Evolutionary conservation across 2,888 invertebrate species (phyloP).

Genomic region (Ornithoptera alexandrae): DNA sequence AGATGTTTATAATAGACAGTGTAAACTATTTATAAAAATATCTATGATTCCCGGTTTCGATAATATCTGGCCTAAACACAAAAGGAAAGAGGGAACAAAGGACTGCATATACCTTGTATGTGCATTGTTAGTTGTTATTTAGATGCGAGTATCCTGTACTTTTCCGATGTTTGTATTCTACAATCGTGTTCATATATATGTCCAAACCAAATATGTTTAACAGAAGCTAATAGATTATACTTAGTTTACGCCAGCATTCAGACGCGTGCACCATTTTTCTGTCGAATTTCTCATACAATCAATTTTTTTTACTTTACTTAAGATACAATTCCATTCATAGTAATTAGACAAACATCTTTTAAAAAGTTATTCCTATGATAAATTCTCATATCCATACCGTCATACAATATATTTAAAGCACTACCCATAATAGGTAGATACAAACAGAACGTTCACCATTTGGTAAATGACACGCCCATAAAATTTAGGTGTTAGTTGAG

Average conservation of each 20-base stretch:
- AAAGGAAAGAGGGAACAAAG: conserved; percentile 34
- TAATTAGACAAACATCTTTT: background rate
- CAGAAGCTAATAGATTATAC: conserved; percentile 58
- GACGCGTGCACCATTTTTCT: conserved; percentile 40
- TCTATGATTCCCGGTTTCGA: conserved; percentile 8
- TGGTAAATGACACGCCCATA: too few relatives aligned
- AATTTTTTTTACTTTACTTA: background rate
- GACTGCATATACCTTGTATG: conserved; percentile 17
- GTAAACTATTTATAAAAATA: background rate
- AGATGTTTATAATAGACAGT: background rate
- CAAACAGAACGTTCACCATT: too few relatives aligned
- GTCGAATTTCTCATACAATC: background rate
- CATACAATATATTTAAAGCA: too few relatives aligned
- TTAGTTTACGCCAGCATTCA: conserved; percentile 43
- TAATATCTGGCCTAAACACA: conserved; percentile 20
- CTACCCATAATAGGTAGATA: too few relatives aligned
- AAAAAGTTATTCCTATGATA: too few relatives aligned
- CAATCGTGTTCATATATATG: conserved; percentile 48
- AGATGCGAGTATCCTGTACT: conserved; percentile 51
- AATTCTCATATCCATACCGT: too few relatives aligned
- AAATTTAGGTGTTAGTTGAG: too few relatives aligned
- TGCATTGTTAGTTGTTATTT: conserved; percentile 31
- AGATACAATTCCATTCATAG: background rate
- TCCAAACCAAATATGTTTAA: conserved; percentile 69
- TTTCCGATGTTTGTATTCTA: conserved; percentile 69